Evolutionary conservation across 2,797 vertebrate species (phyloP).

Genomic region (Thamnophis elegans): DNA sequence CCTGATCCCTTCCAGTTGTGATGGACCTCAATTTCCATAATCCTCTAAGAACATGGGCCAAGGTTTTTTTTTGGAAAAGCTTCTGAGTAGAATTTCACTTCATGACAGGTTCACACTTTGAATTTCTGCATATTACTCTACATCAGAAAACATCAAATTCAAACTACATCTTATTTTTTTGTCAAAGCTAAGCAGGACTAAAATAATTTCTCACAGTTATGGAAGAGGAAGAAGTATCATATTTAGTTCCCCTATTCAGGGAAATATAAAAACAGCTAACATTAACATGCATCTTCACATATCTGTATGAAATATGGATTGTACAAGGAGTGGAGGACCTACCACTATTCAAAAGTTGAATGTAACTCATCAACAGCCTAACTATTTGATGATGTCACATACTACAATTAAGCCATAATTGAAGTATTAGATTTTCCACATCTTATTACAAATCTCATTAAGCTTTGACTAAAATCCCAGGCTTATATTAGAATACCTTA

Average conservation of each 20-base stretch:
- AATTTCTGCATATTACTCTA: neutral
- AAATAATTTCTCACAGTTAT: neutral
- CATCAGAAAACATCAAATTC: neutral
- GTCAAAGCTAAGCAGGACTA: neutral
- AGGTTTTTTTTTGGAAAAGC: neutral
- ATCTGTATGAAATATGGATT: neutral
- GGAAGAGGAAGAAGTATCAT: neutral
- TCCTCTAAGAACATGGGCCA: neutral
- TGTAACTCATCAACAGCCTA: neutral
- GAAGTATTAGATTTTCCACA: too few species aligned
- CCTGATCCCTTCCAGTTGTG: neutral
- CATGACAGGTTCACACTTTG: neutral
- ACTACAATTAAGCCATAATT: neutral
- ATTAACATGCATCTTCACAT: neutral
- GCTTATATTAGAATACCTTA: neutral
- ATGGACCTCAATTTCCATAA: neutral
- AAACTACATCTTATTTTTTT: neutral
- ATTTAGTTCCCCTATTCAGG: neutral
- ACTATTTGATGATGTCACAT: neutral
- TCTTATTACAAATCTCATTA: too few species aligned
- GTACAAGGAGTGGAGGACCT: neutral
- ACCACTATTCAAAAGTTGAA: neutral
- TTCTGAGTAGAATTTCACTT: neutral
- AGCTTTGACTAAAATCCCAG: conserved; percentile 19
- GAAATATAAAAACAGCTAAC: neutral